Evolutionary conservation across 2,113 vertebrate species (phyloP).

Genomic region (Indicator indicator): DNA sequence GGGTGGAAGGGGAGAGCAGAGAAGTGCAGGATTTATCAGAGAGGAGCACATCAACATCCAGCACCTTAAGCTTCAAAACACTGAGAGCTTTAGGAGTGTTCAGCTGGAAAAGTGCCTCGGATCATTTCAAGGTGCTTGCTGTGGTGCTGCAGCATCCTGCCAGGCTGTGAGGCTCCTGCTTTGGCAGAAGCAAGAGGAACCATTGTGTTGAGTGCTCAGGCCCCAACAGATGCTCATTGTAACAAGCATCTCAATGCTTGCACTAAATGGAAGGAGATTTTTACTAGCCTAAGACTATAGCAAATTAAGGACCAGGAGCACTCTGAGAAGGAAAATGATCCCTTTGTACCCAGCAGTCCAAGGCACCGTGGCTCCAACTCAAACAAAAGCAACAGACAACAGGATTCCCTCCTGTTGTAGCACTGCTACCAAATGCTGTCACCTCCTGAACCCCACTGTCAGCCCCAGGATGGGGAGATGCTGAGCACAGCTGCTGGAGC

Average conservation of each 20-base stretch:
- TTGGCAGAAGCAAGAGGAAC: not conserved
- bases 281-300: not conserved
- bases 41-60: not conserved
- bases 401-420: not conserved
- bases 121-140: not conserved
- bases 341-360: accelerated
- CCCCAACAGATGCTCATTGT: not conserved
- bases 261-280: not conserved
- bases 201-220: not conserved
- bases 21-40: not conserved
- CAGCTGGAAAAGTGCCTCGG: not conserved
- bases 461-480: not conserved
- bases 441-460: accelerated
- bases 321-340: not conserved
- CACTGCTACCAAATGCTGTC: not conserved
- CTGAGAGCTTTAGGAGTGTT: not conserved
- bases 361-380: not conserved
- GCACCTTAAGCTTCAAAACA: not conserved
- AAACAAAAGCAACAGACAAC: not conserved
- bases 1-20: not conserved
- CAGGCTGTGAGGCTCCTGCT: not conserved
- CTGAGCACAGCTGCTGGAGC: not conserved
- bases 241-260: accelerated
- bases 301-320: not conserved
- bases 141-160: not conserved